Conservation (phyloP, 2,113 vertebrate genomes). For the Actenoides lindsayi region DNA sequence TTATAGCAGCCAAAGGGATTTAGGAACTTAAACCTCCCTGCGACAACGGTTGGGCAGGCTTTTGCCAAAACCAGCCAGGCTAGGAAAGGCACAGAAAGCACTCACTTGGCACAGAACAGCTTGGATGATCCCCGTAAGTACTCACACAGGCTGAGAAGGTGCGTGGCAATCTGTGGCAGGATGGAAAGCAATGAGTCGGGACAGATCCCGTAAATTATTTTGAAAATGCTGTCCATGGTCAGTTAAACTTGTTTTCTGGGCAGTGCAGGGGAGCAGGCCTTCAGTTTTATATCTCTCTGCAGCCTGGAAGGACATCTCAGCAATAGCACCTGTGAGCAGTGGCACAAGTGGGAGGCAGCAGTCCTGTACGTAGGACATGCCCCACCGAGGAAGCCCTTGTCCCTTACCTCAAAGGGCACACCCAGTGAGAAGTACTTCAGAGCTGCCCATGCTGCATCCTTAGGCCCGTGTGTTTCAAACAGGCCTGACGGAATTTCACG, state of each 20-base stretch:
- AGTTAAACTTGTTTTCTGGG: background rate
- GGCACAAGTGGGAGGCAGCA: background rate
- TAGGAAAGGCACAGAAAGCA: background rate
- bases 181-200: background rate
- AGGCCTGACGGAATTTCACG: background rate
- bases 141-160: background rate
- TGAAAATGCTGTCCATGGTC: background rate
- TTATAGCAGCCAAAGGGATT: background rate
- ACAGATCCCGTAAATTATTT: background rate
- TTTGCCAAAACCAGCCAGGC: background rate
- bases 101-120: background rate
- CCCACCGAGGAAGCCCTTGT: background rate
- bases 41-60: background rate
- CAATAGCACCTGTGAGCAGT: background rate
- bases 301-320: background rate
- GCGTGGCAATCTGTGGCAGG: background rate
- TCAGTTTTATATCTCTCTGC: background rate
- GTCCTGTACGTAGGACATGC: rapidly evolving
- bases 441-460: rapidly evolving
- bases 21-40: background rate
- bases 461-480: background rate
- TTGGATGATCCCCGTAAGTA: background rate
- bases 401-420: background rate
- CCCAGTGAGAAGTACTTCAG: background rate
- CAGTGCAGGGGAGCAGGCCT: background rate